Base-by-base conservation (phyloP, 1,140 invertebrate genomes). In the Drosophila serrata region DNA sequence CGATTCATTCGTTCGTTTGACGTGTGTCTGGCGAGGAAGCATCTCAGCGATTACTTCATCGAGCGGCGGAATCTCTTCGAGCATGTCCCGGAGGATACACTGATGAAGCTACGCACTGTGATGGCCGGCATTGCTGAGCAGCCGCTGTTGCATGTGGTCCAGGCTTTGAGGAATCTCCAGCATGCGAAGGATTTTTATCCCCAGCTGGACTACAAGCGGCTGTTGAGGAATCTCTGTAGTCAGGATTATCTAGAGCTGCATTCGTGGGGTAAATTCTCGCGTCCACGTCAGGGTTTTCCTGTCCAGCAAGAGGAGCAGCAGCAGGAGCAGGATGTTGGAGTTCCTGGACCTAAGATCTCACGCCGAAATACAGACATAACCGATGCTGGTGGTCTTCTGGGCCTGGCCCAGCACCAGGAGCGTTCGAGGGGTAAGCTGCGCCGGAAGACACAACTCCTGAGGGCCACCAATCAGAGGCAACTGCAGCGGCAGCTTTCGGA, bases 31-130 rank as follows among this genome's bases (percentile, higher is more conserved):
- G 93, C 92, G 33, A 90, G 92, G 62, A 93, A 93, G 35, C 93
- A 92, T 31, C 93, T 97, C 62, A 94, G 94, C 8, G 95, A 97
- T 82, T 97, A 96, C 86, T 97, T 97, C 82, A 94, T 97, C 27
- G 93, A 94, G 55, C 94, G 93, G 29, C 95, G 95, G 62, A 97
- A 97, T 93, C 93, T 97, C 24, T 95, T 97, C 64, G 95, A 95
- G 81, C 95, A 94, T 53, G 95, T 96, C 53, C 95, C 95, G 0
- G 94, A 93, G 53, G 94, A 95, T 7, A 93, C 95, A 39, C 75
- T 97, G 2, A 82, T 95, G 33, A 94, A 94, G 58, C 93, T 95
- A 13, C 96, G 96, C 85, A 94, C 94, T 75, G 94, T 95, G 45
- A 90, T 97, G 37, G 94, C 95, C 2, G 94, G 95, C 48, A 95